Evolutionary conservation across 2,797 vertebrate genomes (phyloP).

Genomic region (Poecilia picta): DNA sequence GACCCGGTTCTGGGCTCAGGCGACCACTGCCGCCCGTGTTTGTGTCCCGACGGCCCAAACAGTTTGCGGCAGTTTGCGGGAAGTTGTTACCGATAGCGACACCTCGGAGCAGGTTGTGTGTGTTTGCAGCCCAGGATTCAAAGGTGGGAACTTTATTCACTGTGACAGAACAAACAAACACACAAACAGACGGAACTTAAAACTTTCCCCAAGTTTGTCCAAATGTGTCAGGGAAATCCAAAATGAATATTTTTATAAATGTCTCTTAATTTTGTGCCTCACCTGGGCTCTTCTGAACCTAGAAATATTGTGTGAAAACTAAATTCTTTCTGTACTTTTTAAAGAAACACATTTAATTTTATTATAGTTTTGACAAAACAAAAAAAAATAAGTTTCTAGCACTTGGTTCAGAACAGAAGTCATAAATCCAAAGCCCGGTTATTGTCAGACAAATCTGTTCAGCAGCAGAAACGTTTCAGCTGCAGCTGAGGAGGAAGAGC

Average conservation of each 20-base stretch:
- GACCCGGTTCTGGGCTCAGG: slow-evolving; percentile 91
- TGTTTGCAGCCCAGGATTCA: slow-evolving; percentile 88
- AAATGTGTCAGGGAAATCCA: neutral
- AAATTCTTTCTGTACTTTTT: neutral
- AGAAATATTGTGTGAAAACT: neutral
- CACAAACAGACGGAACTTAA: neutral
- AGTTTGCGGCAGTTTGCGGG: slow-evolving; percentile 90
- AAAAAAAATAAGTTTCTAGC: neutral
- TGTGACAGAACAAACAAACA: neutral
- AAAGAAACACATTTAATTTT: neutral
- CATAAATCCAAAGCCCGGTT: neutral
- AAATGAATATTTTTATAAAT: neutral
- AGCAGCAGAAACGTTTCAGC: neutral
- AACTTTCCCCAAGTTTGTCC: neutral
- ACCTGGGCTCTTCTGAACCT: neutral
- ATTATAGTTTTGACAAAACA: neutral
- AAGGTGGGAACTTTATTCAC: slow-evolving; percentile 78
- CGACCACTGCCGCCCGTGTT: slow-evolving; percentile 94
- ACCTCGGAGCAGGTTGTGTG: slow-evolving; percentile 86
- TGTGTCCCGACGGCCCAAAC: slow-evolving; percentile 91
- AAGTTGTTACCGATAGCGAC: slow-evolving; percentile 87
- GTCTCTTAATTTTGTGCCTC: neutral
- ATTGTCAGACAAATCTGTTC: neutral
- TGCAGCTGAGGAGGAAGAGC: neutral
- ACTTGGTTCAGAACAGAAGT: neutral